These are phyloP conservation scores for Celastrina argiolus DNA, from an alignment of 2,888 invertebrate genomes.

Conservation along the genomic window DNA sequence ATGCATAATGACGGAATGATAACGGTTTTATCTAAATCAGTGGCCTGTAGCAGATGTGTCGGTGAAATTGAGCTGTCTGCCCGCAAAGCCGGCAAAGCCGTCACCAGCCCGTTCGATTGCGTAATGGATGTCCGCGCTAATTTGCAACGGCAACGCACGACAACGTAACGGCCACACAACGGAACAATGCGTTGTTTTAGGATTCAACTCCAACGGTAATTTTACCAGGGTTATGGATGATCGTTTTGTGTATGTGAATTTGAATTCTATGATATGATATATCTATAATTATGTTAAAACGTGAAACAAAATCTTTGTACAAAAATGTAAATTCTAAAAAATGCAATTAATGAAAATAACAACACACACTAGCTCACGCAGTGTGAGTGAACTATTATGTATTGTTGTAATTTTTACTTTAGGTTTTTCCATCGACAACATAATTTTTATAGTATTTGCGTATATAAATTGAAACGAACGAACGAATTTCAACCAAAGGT, in stretches of 20 bases:
- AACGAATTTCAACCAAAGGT: no score
- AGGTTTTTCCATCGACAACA: no score
- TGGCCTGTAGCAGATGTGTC: slow-evolving; percentile 30
- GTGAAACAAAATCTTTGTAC: no score
- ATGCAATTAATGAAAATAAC: no score
- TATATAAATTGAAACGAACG: no score
- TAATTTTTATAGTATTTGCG: no score
- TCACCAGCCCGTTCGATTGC: slow-evolving; percentile 38
- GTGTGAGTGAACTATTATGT: no score
- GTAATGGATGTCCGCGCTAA: slow-evolving; percentile 46
- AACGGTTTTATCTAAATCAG: slow-evolving; percentile 17
- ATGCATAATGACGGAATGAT: slow-evolving; percentile 9
- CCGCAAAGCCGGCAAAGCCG: slow-evolving; percentile 35
- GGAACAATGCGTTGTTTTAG: slow-evolving; percentile 15
- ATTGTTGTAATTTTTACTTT: no score
- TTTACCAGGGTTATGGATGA: background rate
- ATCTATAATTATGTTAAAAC: no score
- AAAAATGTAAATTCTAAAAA: no score
- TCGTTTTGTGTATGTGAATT: background rate
- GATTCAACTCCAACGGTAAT: background rate
- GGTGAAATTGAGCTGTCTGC: slow-evolving; percentile 37
- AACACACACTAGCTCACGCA: no score
- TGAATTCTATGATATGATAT: background rate
- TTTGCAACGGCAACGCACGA: slow-evolving; percentile 37
- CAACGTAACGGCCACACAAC: slow-evolving; percentile 14